Base-by-base conservation (phyloP, 2,113 vertebrate genomes). In the Spheniscus mendiculus region DNA sequence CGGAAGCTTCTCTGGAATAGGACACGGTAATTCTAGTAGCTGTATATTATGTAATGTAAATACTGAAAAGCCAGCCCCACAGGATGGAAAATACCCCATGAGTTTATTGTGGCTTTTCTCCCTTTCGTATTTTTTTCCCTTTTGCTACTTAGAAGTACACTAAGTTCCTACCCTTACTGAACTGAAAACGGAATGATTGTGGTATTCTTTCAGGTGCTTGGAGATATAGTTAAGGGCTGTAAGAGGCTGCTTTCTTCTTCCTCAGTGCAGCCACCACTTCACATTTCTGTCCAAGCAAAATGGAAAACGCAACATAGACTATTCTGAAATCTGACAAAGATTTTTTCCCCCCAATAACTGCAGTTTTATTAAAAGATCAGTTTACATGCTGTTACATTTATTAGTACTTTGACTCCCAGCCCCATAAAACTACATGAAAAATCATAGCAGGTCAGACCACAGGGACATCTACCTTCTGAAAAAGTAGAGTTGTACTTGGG, bases 21-120 rank as follows among this genome's bases (percentile, higher is more conserved):
- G 53, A 95, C 58, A 40, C 25, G 42, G 97, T 97, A 93, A 95
- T 96, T 96, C 73, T 86, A 89, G 85, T 81, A 96, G 96, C 93
- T 83, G 80, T 56, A 77, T 95, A 96, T 95, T 96, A 74, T 77
- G 56, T 83, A 94, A 96, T 79, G 47, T 78, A 84, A 93, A 88
- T 93, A 89, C 65, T 83, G 67, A 92, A 85, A 91, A 92, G 27
- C 29, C 78, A 89, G 61, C 32, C 72, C 52, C 1, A 19, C 80
- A 91, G 56, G 16, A 85, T 87, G 94, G 94, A 96, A 96, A 98
- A 92, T 55, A 76, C 66, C 45, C 65, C 45, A 40, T 26, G 83
- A 92, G 21, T 85, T 77, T 65, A 83, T 81, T 84, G 84, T 49
- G 95, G 91, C 80, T 93, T 91, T 93, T 65, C 65, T 65, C 45